Evolutionary conservation across 2,888 invertebrate species (phyloP).

Genomic region (Trichopria drosophilae): DNA sequence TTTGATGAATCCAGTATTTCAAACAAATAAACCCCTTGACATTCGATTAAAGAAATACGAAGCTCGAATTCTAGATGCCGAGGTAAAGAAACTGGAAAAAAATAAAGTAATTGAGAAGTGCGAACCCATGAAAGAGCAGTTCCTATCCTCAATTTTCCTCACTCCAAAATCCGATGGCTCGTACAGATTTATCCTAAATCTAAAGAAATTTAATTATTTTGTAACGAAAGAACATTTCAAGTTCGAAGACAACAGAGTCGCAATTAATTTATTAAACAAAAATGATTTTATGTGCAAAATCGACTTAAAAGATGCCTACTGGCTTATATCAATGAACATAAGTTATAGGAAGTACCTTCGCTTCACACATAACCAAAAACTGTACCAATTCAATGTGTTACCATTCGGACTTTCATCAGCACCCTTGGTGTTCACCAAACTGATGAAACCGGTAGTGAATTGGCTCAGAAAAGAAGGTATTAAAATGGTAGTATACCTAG

Average conservation of each 20-base stretch:
- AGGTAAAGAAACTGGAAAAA: no score
- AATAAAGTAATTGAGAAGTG: no score
- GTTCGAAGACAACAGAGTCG: not conserved
- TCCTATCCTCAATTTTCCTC: not conserved
- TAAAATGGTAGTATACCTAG: slow-evolving; percentile 4
- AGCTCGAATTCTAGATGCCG: no score
- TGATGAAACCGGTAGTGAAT: not conserved
- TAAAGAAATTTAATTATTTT: not conserved
- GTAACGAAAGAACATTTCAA: not conserved
- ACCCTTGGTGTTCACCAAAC: not conserved
- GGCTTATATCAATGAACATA: not conserved
- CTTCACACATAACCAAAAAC: not conserved
- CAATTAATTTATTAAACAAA: not conserved
- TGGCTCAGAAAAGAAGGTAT: not conserved
- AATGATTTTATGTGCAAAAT: not conserved
- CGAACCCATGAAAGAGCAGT: no score
- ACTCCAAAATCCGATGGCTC: not conserved
- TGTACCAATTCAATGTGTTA: not conserved
- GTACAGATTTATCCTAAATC: not conserved
- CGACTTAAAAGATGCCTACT: not conserved
- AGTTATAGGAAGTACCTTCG: not conserved
- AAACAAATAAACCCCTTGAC: no score
- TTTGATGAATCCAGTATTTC: no score
- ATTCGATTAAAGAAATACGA: no score
- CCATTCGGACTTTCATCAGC: not conserved